Conservation (phyloP, 2,888 invertebrate species). For the Cheilosia scutellata region DNA sequence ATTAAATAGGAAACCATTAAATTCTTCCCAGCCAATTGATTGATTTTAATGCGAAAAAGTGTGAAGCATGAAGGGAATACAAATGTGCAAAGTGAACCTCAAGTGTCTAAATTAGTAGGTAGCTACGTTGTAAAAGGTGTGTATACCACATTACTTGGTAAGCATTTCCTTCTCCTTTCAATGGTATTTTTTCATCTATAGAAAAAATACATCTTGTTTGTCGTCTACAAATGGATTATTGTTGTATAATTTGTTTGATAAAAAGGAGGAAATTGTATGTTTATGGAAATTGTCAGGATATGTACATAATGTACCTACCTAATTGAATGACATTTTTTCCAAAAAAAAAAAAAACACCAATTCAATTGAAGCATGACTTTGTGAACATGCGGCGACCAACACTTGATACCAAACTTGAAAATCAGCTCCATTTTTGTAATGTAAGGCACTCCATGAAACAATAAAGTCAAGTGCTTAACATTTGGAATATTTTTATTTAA, state of each 20-base stretch:
- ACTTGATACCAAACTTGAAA: too few relatives aligned
- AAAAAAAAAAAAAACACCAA: not conserved
- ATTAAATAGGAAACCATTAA: slow-evolving; percentile 60
- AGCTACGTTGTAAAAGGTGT: slow-evolving; percentile 31
- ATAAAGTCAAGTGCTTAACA: not conserved
- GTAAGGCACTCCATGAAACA: not conserved
- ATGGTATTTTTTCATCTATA: slow-evolving; percentile 12
- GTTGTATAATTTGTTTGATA: not conserved
- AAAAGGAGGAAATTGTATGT: not conserved
- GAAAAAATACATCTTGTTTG: slow-evolving; percentile 10
- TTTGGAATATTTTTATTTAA: not conserved
- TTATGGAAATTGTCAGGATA: not conserved
- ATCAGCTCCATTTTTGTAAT: not conserved
- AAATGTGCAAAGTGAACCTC: slow-evolving; percentile 55
- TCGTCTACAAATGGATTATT: not conserved
- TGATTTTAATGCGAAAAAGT: slow-evolving; percentile 50
- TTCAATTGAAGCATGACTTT: too few relatives aligned
- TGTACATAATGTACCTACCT: too few relatives aligned
- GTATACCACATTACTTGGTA: not conserved
- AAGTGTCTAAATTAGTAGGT: slow-evolving; percentile 33
- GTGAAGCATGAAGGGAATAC: slow-evolving; percentile 46
- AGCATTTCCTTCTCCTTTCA: slow-evolving; percentile 63
- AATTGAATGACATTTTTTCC: not conserved
- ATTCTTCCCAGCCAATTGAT: slow-evolving; percentile 56
- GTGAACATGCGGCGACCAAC: too few relatives aligned